Conservation (phyloP, 2,888 invertebrate genomes). For the Odontomyia ornata region DNA sequence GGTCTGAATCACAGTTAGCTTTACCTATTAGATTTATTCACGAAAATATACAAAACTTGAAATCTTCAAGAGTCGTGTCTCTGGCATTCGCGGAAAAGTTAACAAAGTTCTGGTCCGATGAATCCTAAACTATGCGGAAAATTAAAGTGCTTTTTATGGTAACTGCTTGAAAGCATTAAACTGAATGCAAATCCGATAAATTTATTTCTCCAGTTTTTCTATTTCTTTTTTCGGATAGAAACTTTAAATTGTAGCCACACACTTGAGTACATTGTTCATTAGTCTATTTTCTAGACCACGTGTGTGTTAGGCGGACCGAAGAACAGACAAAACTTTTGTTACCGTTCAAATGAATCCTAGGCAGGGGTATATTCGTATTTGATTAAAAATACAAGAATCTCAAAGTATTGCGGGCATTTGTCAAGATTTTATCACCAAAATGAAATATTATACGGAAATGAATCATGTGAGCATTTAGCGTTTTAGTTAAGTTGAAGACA, state of each 20-base stretch:
- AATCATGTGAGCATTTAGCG: slow-evolving; percentile 25
- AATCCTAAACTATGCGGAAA: slow-evolving; percentile 40
- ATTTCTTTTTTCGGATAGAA: not conserved
- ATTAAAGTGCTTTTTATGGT: slow-evolving; percentile 33
- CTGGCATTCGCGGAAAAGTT: not conserved
- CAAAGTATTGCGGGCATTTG: not conserved
- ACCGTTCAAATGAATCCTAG: not conserved
- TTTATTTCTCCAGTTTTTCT: not conserved
- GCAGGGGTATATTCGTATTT: not conserved
- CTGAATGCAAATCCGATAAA: slow-evolving; percentile 11
- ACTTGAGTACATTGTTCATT: not conserved
- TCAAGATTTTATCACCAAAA: slow-evolving; percentile 22
- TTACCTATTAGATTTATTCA: not conserved
- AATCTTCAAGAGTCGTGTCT: not conserved
- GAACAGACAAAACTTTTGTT: not conserved
- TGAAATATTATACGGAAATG: slow-evolving; percentile 33
- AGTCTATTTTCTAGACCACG: not conserved
- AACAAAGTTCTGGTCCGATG: slow-evolving; percentile 30
- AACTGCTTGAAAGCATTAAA: slow-evolving; percentile 23
- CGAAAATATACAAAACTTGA: not conserved
- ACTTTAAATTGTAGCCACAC: not conserved
- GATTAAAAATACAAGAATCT: not conserved
- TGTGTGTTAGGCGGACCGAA: not conserved
- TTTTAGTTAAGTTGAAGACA: not conserved
- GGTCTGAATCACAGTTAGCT: not conserved